phyloP scores from a whole-genome alignment of 1,140 invertebrate species.

The Cotesia vestalis region DNA sequence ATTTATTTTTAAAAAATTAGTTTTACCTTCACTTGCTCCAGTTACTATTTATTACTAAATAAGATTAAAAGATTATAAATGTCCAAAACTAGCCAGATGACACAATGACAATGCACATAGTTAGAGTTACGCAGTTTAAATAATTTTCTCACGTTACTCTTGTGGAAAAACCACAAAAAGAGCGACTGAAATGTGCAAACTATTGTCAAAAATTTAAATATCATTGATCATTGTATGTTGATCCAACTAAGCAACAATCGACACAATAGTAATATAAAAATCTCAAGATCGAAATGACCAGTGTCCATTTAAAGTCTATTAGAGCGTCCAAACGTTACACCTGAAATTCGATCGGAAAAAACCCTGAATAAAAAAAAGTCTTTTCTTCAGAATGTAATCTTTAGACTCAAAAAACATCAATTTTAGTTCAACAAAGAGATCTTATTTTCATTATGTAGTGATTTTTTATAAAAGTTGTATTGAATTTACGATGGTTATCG shows the following conservation, averaged over 20 bases:
- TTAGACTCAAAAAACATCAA: neutral
- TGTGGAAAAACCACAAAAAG: too few species aligned
- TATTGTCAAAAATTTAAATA: constrained; percentile 39
- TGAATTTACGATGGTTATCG: neutral
- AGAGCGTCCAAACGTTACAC: constrained; percentile 8
- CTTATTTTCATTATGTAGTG: neutral
- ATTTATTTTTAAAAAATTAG: too few species aligned
- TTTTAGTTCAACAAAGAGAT: constrained; percentile 10
- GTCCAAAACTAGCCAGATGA: too few species aligned
- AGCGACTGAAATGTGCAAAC: neutral
- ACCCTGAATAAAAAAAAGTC: constrained; percentile 2
- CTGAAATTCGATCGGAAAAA: constrained; percentile 31
- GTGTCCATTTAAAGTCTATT: constrained; percentile 37
- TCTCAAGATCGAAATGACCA: constrained; percentile 37
- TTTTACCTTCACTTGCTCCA: too few species aligned
- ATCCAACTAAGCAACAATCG: constrained; percentile 35
- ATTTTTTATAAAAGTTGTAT: neutral
- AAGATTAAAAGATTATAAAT: too few species aligned
- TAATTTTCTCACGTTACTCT: too few species aligned
- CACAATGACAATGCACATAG: too few species aligned
- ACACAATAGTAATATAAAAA: constrained; percentile 37
- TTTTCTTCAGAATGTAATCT: constrained; percentile 10
- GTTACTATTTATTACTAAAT: too few species aligned
- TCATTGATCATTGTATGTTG: constrained; percentile 23
- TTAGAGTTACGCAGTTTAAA: too few species aligned